Conservation (phyloP, 2,888 invertebrate species). For the Drosophila austrosaltans region DNA sequence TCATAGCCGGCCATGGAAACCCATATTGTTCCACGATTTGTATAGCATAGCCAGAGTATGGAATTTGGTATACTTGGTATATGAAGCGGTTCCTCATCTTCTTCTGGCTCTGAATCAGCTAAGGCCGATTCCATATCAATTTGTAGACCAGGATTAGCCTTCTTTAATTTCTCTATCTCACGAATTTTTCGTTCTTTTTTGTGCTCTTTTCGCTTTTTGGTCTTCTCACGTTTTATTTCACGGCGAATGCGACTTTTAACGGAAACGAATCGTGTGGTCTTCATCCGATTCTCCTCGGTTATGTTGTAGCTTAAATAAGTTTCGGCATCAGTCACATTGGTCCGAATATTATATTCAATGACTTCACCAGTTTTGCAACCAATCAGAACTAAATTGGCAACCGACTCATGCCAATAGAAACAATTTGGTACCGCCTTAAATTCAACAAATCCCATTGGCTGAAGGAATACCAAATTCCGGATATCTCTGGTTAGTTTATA, state of each 20-base stretch:
- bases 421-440: constrained; percentile 87
- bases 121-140: constrained; percentile 86
- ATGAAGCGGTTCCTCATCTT: constrained; percentile 85
- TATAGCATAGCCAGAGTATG: constrained; percentile 86
- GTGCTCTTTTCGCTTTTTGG: constrained; percentile 84
- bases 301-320: constrained; percentile 75
- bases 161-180: constrained; percentile 86
- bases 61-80: constrained; percentile 86
- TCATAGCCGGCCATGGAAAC: constrained; percentile 87
- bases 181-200: constrained; percentile 85
- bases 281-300: constrained; percentile 75
- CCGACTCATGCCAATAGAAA: constrained; percentile 86
- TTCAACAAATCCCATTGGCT: constrained; percentile 88
- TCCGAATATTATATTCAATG: constrained; percentile 84
- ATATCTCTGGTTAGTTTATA: constrained; percentile 84
- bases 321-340: constrained; percentile 83
- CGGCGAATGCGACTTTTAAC: constrained; percentile 86
- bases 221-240: constrained; percentile 86
- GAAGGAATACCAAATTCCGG: constrained; percentile 84
- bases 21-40: constrained; percentile 85
- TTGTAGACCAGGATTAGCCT: constrained; percentile 86
- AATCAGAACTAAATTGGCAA: constrained; percentile 83
- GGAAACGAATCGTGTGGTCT: constrained; percentile 85
- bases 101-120: constrained; percentile 85
- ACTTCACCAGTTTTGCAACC: constrained; percentile 86